Conservation (phyloP, 1,140 invertebrate genomes). For the Zelostemma sp. region DNA sequence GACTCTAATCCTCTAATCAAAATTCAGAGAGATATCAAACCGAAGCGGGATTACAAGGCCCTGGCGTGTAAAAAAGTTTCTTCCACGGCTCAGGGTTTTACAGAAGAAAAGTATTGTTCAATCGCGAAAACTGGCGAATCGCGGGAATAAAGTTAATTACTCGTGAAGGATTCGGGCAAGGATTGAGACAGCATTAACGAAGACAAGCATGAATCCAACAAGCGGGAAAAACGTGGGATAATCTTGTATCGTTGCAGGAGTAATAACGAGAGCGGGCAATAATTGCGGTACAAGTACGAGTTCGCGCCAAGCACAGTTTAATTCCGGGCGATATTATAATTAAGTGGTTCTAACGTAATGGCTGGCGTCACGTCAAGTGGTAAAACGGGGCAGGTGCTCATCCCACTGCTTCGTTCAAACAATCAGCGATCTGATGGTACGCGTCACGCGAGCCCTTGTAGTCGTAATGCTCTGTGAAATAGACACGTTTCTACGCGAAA, state of each 20-base stretch:
- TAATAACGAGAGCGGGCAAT: slow-evolving; percentile 59
- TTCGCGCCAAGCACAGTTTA: slow-evolving; percentile 68
- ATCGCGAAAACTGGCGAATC: not conserved
- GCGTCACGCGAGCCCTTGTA: slow-evolving; percentile 62
- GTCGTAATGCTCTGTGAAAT: not conserved
- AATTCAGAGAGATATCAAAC: not conserved
- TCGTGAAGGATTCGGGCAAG: not conserved
- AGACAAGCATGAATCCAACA: slow-evolving; percentile 37
- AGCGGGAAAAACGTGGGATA: slow-evolving; percentile 36
- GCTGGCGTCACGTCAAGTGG: slow-evolving; percentile 68
- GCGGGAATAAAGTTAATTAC: slow-evolving; percentile 16
- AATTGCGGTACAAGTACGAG: slow-evolving; percentile 68
- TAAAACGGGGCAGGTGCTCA: slow-evolving; percentile 57
- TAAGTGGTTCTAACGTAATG: slow-evolving; percentile 69
- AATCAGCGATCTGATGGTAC: slow-evolving; percentile 66
- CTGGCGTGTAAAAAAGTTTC: too few species aligned
- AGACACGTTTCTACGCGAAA: too few species aligned
- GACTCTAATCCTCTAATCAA: slow-evolving; percentile 2
- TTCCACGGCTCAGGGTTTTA: too few species aligned
- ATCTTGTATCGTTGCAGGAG: slow-evolving; percentile 53
- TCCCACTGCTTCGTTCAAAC: slow-evolving; percentile 62
- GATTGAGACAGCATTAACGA: slow-evolving; percentile 19
- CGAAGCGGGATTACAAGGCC: not conserved
- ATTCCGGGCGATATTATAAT: slow-evolving; percentile 70
- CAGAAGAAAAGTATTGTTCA: too few species aligned